Evolutionary conservation across 2,797 vertebrate genomes (phyloP).

Genomic region (Glyptemys insculpta): DNA sequence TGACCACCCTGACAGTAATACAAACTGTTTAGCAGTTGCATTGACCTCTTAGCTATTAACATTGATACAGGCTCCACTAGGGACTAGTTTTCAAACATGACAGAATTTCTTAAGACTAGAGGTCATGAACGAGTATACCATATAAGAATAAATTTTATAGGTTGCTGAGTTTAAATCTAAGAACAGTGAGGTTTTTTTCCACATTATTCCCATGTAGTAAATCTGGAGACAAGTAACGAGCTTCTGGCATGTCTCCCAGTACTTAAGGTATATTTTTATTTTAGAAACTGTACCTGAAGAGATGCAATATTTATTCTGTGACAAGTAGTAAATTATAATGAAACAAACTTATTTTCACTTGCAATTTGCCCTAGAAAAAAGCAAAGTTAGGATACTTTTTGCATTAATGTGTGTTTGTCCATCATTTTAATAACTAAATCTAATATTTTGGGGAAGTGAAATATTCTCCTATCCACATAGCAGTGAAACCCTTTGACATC

Average conservation of each 20-base stretch:
- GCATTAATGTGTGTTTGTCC: not conserved
- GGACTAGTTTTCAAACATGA: slow-evolving; percentile 88
- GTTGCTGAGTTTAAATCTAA: slow-evolving; percentile 80
- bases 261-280: slow-evolving; percentile 72
- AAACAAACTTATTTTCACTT: slow-evolving; percentile 43
- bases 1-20: slow-evolving; percentile 98
- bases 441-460: not conserved
- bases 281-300: slow-evolving; percentile 70
- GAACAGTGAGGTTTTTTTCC: slow-evolving; percentile 74
- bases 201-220: slow-evolving; percentile 76
- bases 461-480: not conserved
- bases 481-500: not conserved
- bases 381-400: not conserved
- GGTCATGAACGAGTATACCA: slow-evolving; percentile 85
- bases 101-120: slow-evolving; percentile 85
- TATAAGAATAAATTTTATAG: slow-evolving; percentile 84
- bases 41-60: slow-evolving; percentile 98
- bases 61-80: slow-evolving; percentile 91
- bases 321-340: slow-evolving; percentile 51
- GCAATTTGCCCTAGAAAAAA: slow-evolving; percentile 53
- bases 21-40: slow-evolving; percentile 98
- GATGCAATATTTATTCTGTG: slow-evolving; percentile 66
- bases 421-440: not conserved
- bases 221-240: slow-evolving; percentile 77
- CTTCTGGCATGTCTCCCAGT: slow-evolving; percentile 67